Conservation (phyloP, 2,797 vertebrate species). For the Leptodactylus fallax region DNA sequence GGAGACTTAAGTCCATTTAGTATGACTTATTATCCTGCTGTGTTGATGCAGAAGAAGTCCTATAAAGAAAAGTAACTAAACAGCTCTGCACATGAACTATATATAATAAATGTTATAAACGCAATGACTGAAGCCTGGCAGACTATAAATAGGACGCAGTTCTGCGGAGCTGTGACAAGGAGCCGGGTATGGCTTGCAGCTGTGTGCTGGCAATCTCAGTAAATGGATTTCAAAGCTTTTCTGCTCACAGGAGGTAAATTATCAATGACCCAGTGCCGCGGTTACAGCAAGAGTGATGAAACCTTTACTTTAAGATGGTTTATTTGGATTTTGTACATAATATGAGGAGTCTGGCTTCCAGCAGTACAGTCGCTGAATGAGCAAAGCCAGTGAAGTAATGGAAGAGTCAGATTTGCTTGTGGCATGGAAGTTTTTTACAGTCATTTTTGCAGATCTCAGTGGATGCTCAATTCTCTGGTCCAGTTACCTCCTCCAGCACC, state of each 20-base stretch:
- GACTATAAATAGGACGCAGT: conserved; percentile 23
- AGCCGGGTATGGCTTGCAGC: conserved; percentile 28
- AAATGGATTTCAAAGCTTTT: conserved; percentile 50
- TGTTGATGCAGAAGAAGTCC: background rate
- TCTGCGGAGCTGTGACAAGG: conserved; percentile 23
- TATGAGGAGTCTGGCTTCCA: conserved; percentile 20
- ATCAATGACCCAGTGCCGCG: conserved; percentile 49
- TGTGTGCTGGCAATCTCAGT: conserved; percentile 41
- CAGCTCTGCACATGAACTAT: background rate
- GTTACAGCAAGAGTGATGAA: conserved; percentile 38
- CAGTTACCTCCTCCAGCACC: background rate
- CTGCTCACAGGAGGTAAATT: conserved; percentile 50
- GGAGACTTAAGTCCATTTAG: background rate
- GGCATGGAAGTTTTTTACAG: background rate
- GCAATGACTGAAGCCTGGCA: conserved; percentile 14
- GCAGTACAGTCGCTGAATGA: background rate
- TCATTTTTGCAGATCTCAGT: background rate
- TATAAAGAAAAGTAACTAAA: background rate
- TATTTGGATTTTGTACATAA: conserved; percentile 32
- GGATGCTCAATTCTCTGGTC: background rate
- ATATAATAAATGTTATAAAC: conserved; percentile 2
- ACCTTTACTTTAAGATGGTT: conserved; percentile 32
- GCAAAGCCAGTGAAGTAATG: background rate
- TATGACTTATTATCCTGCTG: background rate
- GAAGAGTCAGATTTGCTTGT: background rate